A percentile compares a stretch with the other conserved stretches of the same genome.
Evolutionary conservation across 1,140 invertebrate genomes (phyloP).

Genomic region (Pseudomyrmex cubaensis): DNA sequence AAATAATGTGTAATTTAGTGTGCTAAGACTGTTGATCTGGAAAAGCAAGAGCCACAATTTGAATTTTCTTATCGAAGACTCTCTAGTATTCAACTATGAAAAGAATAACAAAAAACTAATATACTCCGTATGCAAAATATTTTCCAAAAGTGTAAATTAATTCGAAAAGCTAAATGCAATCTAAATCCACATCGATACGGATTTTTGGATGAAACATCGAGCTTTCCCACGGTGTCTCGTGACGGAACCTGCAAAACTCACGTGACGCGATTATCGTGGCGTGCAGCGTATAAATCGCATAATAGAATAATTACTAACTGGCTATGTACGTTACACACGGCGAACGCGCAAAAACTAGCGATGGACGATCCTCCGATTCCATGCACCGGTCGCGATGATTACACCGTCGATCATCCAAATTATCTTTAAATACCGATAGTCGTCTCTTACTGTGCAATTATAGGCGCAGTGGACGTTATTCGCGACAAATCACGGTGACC

Average conservation of each 20-base stretch:
- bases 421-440: conserved; percentile 78
- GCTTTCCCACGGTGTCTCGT: conserved; percentile 71
- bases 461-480: conserved; percentile 61
- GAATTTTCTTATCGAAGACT: no score
- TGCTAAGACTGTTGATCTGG: no score
- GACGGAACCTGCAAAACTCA: conserved; percentile 65
- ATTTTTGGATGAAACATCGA: background rate
- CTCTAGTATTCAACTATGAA: no score
- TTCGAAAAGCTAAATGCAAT: no score
- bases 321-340: background rate
- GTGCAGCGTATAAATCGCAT: conserved; percentile 74
- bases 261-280: conserved; percentile 65
- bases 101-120: no score
- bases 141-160: no score
- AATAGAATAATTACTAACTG: conserved; percentile 74
- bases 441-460: conserved; percentile 71
- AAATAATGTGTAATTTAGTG: no score
- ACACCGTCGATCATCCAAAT: conserved; percentile 76
- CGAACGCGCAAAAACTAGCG: conserved; percentile 37
- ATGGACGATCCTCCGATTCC: conserved; percentile 67
- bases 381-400: conserved; percentile 55
- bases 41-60: no score
- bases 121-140: no score
- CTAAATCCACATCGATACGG: no score
- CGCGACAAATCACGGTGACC: conserved; percentile 79